Evolutionary conservation across 2,888 invertebrate species (phyloP), one percentile per base, ranked within the genome.

Genomic region (Atethmia centrago): DNA sequence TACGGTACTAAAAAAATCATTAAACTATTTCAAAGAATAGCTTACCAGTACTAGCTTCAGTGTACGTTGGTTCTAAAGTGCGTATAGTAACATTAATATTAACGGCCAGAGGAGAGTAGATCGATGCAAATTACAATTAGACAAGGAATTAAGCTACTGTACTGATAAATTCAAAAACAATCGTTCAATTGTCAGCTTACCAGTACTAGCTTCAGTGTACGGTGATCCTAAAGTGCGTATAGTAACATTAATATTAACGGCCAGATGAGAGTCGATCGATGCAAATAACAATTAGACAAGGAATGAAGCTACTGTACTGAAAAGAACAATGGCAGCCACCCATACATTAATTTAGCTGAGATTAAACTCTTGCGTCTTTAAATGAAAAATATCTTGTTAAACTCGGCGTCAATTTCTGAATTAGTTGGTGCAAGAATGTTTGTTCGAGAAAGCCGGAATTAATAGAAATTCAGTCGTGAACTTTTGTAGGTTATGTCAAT

Each of bases 31-130:
- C 5, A 65, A 21, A 28, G 12, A 19, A 53, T 19, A 28, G 53
- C 42, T 70, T 70, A 70, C 70, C 70, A n/a, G 16, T 40, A 40
- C 2, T 45, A 45, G 42, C 42, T 45, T 45, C 42, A 19, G n/a
- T 42, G 42, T 42, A 21, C n/a, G 31, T 19, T 10, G 49, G 36
- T 36, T 25, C 64, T 64, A 36, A 49, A 49, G 31, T 55, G 19
- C 8, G 19, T 9, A 56, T 19, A 58, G 21, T 58, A 21, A 14
- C 12, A 45, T 45, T 45, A 45, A 64, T n/a, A 51, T 65, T 10
- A 28, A n/a, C 10, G 28, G 5, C 2, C 0, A 56, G 9, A 36
- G 25, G 7, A 45, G 14, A 28, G 21, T 45, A 16, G 5, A 28
- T 51, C 12, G 3, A 14, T 53, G 19, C 14, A 28, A 55, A 31